A percentile compares a stretch with the other conserved stretches of the same genome.
Conservation (phyloP, 2,113 vertebrate species). For the Centrocercus urophasianus region DNA sequence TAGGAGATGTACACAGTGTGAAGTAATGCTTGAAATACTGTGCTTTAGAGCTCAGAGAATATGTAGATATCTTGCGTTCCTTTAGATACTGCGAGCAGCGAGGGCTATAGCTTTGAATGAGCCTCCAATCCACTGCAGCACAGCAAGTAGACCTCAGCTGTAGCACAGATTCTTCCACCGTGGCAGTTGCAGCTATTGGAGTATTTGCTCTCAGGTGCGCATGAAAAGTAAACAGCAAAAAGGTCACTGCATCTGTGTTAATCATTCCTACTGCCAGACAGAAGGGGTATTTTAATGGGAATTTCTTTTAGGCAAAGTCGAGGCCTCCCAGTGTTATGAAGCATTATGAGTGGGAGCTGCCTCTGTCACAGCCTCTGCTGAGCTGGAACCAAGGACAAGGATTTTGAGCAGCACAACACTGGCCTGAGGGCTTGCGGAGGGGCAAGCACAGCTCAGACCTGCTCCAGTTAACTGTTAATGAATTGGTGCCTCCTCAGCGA, state of each 20-base stretch:
- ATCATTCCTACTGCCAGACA: neutral
- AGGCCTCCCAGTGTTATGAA: neutral
- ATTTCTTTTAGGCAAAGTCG: neutral
- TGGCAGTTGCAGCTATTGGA: neutral
- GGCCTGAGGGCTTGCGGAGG: too few relatives aligned
- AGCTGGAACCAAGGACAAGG: too few relatives aligned
- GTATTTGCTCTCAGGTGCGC: neutral
- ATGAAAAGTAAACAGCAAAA: neutral
- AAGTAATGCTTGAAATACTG: neutral
- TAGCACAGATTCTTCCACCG: neutral
- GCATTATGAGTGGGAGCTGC: too few relatives aligned
- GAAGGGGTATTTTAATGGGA: neutral
- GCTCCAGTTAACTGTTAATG: too few relatives aligned
- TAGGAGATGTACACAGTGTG: neutral
- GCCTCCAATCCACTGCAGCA: neutral
- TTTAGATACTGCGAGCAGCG: neutral
- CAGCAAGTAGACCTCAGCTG: fast-evolving
- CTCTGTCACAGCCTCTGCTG: too few relatives aligned
- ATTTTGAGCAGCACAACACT: too few relatives aligned
- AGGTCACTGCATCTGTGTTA: neutral
- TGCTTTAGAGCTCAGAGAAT: neutral
- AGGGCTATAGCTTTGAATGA: neutral
- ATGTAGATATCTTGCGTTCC: neutral
- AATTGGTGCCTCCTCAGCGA: too few relatives aligned
- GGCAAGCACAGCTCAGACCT: too few relatives aligned